These are phyloP conservation scores for Edolisoma coerulescens DNA, from an alignment of 2,113 vertebrate genomes.

Conservation along the genomic window DNA sequence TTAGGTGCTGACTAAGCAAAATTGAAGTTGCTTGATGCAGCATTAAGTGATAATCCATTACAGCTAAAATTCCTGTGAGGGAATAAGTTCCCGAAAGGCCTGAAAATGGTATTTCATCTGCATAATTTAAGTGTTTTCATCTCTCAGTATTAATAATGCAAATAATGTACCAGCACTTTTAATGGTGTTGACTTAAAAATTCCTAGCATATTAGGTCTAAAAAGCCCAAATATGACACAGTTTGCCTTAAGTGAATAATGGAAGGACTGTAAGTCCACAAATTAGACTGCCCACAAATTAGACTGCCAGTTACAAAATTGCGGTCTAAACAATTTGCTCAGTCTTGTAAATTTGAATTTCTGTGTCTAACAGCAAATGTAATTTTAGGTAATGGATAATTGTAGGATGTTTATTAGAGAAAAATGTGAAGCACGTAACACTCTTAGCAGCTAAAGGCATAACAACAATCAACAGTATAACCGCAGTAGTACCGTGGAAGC, in stretches of 20 bases:
- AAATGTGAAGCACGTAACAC: background rate
- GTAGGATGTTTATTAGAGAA: slow-evolving; percentile 14
- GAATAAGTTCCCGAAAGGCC: slow-evolving; percentile 2
- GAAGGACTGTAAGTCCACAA: background rate
- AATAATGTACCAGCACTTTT: background rate
- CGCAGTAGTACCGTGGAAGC: background rate
- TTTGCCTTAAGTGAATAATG: slow-evolving; percentile 18
- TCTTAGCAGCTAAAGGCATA: slow-evolving; percentile 26
- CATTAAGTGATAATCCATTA: background rate
- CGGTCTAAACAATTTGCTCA: background rate
- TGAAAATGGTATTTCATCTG: background rate
- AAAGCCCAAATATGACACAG: background rate
- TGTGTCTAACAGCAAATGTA: slow-evolving; percentile 14
- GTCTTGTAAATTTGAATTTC: slow-evolving; percentile 27
- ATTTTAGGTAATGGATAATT: slow-evolving; percentile 41
- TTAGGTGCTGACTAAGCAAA: background rate
- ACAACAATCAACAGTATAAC: background rate
- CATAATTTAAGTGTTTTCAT: slow-evolving; percentile 49
- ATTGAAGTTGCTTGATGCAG: background rate
- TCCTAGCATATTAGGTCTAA: slow-evolving; percentile 1
- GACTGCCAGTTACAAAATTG: background rate
- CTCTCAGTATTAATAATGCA: slow-evolving; percentile 56
- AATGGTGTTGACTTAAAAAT: slow-evolving; percentile 7
- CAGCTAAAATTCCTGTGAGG: background rate
- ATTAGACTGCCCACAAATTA: background rate